Percentiles rank a stretch among this genome's conserved stretches.
phyloP scores from a whole-genome alignment of 2,888 invertebrate species.

The Girardia tigrina region DNA sequence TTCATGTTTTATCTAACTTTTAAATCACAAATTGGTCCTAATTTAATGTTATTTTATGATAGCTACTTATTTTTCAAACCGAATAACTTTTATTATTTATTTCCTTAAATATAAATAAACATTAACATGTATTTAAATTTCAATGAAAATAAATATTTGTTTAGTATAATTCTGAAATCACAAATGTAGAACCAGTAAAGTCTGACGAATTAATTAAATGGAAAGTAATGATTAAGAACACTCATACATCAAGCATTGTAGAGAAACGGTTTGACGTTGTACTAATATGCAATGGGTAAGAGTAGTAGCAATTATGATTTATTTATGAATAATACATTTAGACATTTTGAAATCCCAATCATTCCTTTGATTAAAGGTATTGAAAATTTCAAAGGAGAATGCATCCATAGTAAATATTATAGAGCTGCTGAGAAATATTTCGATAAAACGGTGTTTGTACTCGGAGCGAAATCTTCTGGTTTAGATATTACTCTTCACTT shows the following conservation, averaged over 20 bases:
- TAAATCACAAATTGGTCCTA: no score
- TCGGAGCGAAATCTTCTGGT: slow-evolving; percentile 11
- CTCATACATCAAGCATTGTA: background rate
- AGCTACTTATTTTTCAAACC: no score
- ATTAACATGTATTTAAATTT: no score
- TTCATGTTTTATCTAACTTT: no score
- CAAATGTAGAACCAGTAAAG: background rate
- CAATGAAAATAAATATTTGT: no score
- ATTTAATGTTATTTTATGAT: no score
- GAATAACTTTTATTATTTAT: no score
- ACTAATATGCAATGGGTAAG: background rate
- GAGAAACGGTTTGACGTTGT: background rate
- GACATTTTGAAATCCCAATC: background rate
- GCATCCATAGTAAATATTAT: background rate
- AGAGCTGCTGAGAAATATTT: background rate
- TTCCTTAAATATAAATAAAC: no score
- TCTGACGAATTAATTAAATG: background rate
- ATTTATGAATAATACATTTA: background rate
- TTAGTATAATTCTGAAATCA: background rate
- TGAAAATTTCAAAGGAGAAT: slow-evolving; percentile 19
- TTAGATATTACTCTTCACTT: slow-evolving; percentile 2
- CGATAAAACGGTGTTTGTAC: background rate
- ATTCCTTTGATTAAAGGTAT: background rate
- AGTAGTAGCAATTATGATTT: background rate
- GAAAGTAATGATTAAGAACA: background rate